Percentiles rank a stretch among this genome's conserved stretches.
These are phyloP conservation scores for Brevimyrus niger DNA, from an alignment of 2,113 vertebrate genomes.

Conservation along the genomic window DNA sequence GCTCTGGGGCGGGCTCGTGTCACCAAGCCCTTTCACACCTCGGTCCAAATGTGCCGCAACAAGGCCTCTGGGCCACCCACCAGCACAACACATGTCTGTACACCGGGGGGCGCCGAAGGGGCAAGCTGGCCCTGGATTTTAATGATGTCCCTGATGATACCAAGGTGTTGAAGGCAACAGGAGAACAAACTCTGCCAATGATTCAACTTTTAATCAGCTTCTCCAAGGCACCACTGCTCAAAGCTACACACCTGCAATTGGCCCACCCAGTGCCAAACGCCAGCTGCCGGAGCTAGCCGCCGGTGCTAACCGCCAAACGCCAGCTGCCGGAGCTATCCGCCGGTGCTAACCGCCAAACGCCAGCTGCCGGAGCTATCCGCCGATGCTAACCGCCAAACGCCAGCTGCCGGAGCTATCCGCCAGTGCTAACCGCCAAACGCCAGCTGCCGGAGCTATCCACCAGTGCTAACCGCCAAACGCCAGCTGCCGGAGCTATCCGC, in stretches of 20 bases:
- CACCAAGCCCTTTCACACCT: not conserved
- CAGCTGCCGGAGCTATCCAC: not conserved
- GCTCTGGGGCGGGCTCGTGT: not conserved
- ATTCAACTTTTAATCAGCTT: not conserved
- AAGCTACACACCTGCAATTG: not conserved
- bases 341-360: not conserved
- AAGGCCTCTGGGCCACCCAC: not conserved
- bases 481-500: not conserved
- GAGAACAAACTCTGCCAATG: slow-evolving; percentile 28
- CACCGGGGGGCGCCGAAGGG: not conserved
- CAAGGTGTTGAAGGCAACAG: not conserved
- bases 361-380: not conserved
- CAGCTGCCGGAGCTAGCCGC: not conserved
- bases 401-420: not conserved
- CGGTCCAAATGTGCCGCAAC: not conserved
- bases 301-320: not conserved
- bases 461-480: not conserved
- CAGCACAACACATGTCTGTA: not conserved
- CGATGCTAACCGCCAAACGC: not conserved
- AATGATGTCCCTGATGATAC: not conserved
- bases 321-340: not conserved
- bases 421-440: not conserved
- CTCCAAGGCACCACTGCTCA: not conserved
- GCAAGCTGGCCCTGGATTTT: not conserved
- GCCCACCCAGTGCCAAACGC: not conserved